Conservation (phyloP, 2,113 vertebrate species). For the Caranx melampygus region DNA sequence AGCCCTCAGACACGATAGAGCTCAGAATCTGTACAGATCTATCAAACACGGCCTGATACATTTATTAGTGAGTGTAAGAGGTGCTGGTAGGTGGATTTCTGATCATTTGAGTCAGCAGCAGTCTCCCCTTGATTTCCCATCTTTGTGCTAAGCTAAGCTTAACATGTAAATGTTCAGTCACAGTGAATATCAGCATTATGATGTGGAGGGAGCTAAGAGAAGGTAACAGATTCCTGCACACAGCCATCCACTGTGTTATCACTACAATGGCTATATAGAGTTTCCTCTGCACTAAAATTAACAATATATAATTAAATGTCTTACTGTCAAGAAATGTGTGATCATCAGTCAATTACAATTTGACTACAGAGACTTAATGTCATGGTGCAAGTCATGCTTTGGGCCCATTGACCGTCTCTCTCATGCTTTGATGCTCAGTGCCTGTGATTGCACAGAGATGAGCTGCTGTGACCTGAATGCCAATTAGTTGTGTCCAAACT, state of each 20-base stretch:
- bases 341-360: not conserved
- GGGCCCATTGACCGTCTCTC: conserved; percentile 58
- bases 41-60: not conserved
- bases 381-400: conserved; percentile 72
- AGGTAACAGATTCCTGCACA: not conserved
- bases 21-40: too few relatives aligned
- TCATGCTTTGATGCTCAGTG: conserved; percentile 63
- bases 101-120: not conserved
- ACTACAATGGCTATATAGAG: not conserved
- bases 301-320: not conserved
- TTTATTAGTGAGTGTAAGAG: not conserved
- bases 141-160: not conserved
- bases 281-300: not conserved
- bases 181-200: conserved; percentile 21
- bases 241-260: not conserved
- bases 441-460: conserved; percentile 62
- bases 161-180: not conserved
- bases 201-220: not conserved
- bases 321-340: not conserved
- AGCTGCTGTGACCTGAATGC: conserved; percentile 72
- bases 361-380: not conserved
- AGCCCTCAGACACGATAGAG: not conserved
- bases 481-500: conserved; percentile 74
- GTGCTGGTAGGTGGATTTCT: not conserved
- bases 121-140: too few relatives aligned